A percentile compares a stretch with the other conserved stretches of the same genome.
Conservation (phyloP, 2,888 invertebrate species). For the Drosophila multiciliata region DNA sequence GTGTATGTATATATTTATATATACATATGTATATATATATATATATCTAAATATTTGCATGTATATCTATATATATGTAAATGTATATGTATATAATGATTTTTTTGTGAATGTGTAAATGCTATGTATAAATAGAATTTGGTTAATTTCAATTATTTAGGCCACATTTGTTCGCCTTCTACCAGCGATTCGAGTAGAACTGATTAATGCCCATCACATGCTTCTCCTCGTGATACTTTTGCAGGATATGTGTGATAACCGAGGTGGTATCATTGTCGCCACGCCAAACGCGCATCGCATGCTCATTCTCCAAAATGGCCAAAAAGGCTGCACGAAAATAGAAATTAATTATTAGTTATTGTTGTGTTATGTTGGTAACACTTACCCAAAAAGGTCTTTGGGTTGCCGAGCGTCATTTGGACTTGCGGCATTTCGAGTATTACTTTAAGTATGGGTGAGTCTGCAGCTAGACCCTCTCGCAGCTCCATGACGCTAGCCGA, state of each 20-base stretch:
- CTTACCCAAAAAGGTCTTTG: slow-evolving; percentile 88
- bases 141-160: slow-evolving; percentile 66
- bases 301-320: slow-evolving; percentile 88
- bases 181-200: slow-evolving; percentile 83
- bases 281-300: slow-evolving; percentile 88
- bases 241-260: slow-evolving; percentile 88
- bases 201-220: slow-evolving; percentile 87
- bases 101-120: slow-evolving; percentile 25
- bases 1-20: slow-evolving; percentile 32
- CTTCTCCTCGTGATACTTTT: slow-evolving; percentile 88
- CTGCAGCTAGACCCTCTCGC: slow-evolving; percentile 87
- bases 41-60: slow-evolving; percentile 34
- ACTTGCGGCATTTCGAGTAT: slow-evolving; percentile 88
- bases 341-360: background rate
- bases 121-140: slow-evolving; percentile 72
- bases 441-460: slow-evolving; percentile 88
- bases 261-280: slow-evolving; percentile 89
- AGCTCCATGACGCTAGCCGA: slow-evolving; percentile 86
- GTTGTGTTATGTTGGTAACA: background rate
- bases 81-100: slow-evolving; percentile 21
- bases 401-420: slow-evolving; percentile 88
- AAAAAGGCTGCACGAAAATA: slow-evolving; percentile 86
- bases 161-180: slow-evolving; percentile 61
- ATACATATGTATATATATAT: slow-evolving; percentile 20
- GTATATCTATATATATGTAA: slow-evolving; percentile 19